phyloP scores from a whole-genome alignment of 35 echinoderm and acorn worm genomes.

The Lytechinus variegatus region DNA sequence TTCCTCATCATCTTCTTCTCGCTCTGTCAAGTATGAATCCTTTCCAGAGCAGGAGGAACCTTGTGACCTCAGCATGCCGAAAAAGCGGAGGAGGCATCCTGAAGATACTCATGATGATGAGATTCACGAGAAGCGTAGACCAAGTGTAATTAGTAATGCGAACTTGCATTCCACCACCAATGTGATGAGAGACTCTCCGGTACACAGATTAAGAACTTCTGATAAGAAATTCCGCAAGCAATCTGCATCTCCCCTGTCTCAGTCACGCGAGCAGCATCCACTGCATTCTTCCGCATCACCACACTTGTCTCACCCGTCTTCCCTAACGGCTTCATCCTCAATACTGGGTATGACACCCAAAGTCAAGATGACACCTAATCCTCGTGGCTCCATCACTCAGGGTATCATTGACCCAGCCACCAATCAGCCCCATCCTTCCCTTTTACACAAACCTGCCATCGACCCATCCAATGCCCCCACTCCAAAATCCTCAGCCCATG shows the following conservation, averaged over 20 bases:
- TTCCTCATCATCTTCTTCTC: background rate
- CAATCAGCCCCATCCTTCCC: constrained; percentile 7
- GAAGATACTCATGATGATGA: background rate
- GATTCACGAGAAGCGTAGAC: background rate
- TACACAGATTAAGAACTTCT: constrained; percentile 41
- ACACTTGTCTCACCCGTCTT: background rate
- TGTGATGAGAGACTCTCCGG: constrained; percentile 32
- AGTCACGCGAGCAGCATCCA: constrained; percentile 4
- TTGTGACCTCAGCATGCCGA: constrained; percentile 95
- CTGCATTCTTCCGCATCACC: constrained; percentile 11
- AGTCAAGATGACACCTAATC: constrained; percentile 74
- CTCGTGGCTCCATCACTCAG: constrained; percentile 81
- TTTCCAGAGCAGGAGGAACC: constrained; percentile 87
- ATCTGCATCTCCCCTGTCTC: background rate
- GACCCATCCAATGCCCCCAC: constrained; percentile 40
- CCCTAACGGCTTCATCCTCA: background rate
- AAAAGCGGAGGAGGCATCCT: constrained; percentile 58
- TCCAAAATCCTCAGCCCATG: background rate
- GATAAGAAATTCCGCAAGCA: constrained; percentile 43
- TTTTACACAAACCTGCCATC: background rate
- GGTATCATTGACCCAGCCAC: constrained; percentile 67
- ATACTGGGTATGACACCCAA: background rate
- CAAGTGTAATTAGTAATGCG: constrained; percentile 26
- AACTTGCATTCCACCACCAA: background rate
- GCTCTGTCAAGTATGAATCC: background rate